Evolutionary conservation across 2,797 vertebrate genomes (phyloP).

Genomic region (Loris lydekkerianus): DNA sequence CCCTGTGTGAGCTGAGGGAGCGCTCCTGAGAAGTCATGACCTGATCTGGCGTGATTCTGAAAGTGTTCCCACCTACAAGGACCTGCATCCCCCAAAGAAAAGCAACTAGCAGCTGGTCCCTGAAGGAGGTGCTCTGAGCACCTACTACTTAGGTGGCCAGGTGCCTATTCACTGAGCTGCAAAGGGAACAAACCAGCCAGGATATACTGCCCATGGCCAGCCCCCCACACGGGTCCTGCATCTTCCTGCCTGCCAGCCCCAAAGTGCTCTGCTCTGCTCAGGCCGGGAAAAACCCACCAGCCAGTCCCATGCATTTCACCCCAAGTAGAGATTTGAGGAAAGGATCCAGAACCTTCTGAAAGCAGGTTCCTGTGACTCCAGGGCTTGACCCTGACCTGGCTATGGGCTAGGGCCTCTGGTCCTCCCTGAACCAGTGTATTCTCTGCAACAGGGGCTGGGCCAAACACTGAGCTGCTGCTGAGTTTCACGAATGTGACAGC

Average conservation of each 20-base stretch:
- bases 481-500: too few species aligned
- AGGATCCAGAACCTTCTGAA: not conserved
- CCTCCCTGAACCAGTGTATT: not conserved
- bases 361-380: rapidly evolving
- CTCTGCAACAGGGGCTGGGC: too few species aligned
- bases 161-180: not conserved
- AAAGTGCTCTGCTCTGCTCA: not conserved
- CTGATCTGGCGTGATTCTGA: too few species aligned
- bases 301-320: not conserved
- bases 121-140: too few species aligned
- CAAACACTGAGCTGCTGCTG: too few species aligned
- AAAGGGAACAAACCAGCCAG: not conserved
- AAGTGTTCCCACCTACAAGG: rapidly evolving
- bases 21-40: not conserved
- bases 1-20: rapidly evolving
- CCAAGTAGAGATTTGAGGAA: not conserved
- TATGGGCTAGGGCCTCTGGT: rapidly evolving
- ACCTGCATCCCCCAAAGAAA: not conserved
- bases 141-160: rapidly evolving
- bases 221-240: too few species aligned
- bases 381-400: too few species aligned
- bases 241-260: not conserved
- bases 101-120: not conserved
- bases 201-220: too few species aligned
- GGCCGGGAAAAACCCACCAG: not conserved